Percentiles rank a stretch among this genome's conserved stretches.
phyloP scores from a whole-genome alignment of 1,140 invertebrate genomes.

The Drosophila murphyi region DNA sequence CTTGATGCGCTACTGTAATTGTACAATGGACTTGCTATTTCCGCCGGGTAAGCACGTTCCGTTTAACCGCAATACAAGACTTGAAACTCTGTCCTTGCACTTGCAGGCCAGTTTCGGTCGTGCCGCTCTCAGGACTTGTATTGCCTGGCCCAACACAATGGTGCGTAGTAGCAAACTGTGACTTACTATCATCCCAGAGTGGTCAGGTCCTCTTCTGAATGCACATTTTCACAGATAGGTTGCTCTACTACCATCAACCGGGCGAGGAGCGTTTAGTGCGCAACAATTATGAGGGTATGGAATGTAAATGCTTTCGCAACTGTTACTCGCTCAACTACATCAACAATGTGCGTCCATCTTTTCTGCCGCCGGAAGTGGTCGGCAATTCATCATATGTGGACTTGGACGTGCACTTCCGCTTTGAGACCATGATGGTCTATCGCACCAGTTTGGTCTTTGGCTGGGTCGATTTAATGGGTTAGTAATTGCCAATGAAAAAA shows the following conservation, averaged over 20 bases:
- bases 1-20: constrained; percentile 78
- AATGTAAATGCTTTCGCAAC: constrained; percentile 79
- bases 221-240: constrained; percentile 48
- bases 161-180: constrained; percentile 40
- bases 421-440: constrained; percentile 78
- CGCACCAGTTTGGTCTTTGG: constrained; percentile 77
- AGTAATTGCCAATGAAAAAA: constrained; percentile 23
- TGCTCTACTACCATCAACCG: constrained; percentile 64
- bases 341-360: constrained; percentile 74
- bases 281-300: constrained; percentile 68
- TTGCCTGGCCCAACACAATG: constrained; percentile 73
- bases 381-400: constrained; percentile 73
- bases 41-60: constrained; percentile 75
- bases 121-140: constrained; percentile 70
- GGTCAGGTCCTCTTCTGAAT: background rate
- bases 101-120: constrained; percentile 65
- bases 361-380: constrained; percentile 63
- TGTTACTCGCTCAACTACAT: constrained; percentile 79
- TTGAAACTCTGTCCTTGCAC: constrained; percentile 11
- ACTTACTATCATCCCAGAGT: background rate
- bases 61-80: constrained; percentile 26
- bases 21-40: constrained; percentile 80
- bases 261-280: constrained; percentile 67
- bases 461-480: constrained; percentile 82
- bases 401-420: constrained; percentile 77